Percentiles rank a stretch among this genome's conserved stretches.
These are phyloP conservation scores for Harlomillsia oculata DNA, from an alignment of 1,140 invertebrate species.

Conservation along the genomic window DNA sequence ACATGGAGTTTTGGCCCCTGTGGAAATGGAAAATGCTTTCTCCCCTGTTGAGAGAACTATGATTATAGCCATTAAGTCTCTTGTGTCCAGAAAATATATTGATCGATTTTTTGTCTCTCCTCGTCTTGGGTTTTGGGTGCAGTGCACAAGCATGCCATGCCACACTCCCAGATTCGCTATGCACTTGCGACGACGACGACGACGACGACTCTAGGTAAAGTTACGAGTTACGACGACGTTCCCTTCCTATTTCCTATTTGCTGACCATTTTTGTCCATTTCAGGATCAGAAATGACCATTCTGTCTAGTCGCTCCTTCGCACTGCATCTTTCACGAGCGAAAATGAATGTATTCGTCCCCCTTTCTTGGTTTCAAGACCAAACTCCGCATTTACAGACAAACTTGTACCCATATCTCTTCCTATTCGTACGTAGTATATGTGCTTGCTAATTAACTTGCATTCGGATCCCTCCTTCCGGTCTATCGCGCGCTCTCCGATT, in stretches of 20 bases:
- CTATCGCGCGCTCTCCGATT: slow-evolving; percentile 1
- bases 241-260: slow-evolving; percentile 8
- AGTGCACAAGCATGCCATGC: background rate
- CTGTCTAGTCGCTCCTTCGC: background rate
- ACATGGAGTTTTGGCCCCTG: slow-evolving; percentile 4
- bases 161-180: background rate
- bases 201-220: slow-evolving; percentile 2
- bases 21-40: slow-evolving; percentile 29
- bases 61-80: slow-evolving; percentile 37
- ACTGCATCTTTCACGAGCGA: background rate
- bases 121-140: no score
- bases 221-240: no score
- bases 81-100: slow-evolving; percentile 35
- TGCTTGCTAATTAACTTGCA: slow-evolving; percentile 32
- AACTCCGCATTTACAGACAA: background rate
- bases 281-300: slow-evolving; percentile 16
- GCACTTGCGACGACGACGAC: background rate
- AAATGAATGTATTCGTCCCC: background rate
- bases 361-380: background rate
- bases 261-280: no score
- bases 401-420: background rate
- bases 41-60: slow-evolving; percentile 35
- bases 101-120: slow-evolving; percentile 35
- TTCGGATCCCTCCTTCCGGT: slow-evolving; percentile 4
- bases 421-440: background rate